These are phyloP conservation scores for Ochropacha duplaris DNA, from an alignment of 2,888 invertebrate species.

Conservation along the genomic window DNA sequence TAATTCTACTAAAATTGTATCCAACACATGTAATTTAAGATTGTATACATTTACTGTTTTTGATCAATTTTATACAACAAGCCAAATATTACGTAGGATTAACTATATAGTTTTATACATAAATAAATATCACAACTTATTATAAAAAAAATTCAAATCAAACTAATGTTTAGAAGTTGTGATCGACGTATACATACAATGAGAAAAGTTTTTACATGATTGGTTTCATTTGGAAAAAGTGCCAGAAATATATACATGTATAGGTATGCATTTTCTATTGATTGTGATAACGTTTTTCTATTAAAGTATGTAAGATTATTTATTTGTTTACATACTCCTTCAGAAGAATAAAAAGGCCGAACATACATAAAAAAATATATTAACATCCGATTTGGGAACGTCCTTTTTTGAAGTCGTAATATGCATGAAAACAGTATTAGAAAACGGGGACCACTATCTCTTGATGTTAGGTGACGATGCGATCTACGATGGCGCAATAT, in stretches of 20 bases:
- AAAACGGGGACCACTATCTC: no score
- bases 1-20: neutral
- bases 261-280: neutral
- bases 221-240: neutral
- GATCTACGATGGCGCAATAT: no score
- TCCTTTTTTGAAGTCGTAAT: no score
- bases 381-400: no score
- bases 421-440: no score
- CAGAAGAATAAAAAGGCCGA: no score
- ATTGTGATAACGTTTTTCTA: neutral
- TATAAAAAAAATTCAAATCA: neutral
- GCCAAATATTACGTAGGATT: neutral
- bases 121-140: neutral
- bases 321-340: neutral
- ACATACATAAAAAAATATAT: neutral
- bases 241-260: neutral
- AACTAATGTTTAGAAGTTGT: neutral
- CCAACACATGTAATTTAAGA: neutral
- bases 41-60: neutral
- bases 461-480: no score
- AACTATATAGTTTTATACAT: neutral
- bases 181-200: neutral
- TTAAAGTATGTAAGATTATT: neutral
- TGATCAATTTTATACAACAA: neutral
- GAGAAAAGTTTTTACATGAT: neutral